phyloP scores from a whole-genome alignment of 2,797 vertebrate species.

The Acomys russatus region DNA sequence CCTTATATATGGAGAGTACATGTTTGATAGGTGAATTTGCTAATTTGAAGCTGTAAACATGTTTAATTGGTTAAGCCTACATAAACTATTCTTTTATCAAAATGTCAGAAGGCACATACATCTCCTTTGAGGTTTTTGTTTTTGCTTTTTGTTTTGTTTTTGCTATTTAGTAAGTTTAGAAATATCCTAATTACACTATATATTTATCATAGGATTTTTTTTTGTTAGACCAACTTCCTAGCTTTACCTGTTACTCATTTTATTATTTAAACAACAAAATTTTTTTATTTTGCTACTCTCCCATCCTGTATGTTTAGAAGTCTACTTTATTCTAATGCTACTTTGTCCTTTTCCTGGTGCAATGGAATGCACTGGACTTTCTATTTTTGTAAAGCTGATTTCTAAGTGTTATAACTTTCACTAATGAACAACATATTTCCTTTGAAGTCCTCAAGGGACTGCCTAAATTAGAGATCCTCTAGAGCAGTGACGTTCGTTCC shows the following conservation, averaged over 20 bases:
- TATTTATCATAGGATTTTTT: background rate
- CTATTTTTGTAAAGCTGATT: slow-evolving; percentile 49
- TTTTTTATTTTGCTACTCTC: background rate
- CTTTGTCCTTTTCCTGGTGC: background rate
- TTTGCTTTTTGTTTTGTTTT: background rate
- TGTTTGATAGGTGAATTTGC: background rate
- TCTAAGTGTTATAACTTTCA: slow-evolving; percentile 37
- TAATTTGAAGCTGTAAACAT: slow-evolving; percentile 27
- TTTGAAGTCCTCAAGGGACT: slow-evolving; percentile 62
- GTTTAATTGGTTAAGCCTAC: slow-evolving; percentile 11
- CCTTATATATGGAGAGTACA: background rate
- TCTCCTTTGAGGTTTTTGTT: slow-evolving; percentile 33
- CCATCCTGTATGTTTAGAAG: background rate
- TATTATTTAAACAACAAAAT: background rate
- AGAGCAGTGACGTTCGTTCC: slow-evolving; percentile 39
- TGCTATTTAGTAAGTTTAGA: slow-evolving; percentile 23
- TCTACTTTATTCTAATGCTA: slow-evolving; percentile 30
- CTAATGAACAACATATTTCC: slow-evolving; percentile 11
- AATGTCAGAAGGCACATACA: background rate
- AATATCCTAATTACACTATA: slow-evolving; percentile 18
- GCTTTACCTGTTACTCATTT: background rate
- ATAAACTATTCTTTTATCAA: slow-evolving; percentile 30
- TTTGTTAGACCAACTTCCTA: slow-evolving; percentile 30
- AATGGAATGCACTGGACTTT: slow-evolving; percentile 10
- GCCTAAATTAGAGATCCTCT: slow-evolving; percentile 30